phyloP scores from a whole-genome alignment of 1,140 invertebrate species.

The Coboldia fuscipes region DNA sequence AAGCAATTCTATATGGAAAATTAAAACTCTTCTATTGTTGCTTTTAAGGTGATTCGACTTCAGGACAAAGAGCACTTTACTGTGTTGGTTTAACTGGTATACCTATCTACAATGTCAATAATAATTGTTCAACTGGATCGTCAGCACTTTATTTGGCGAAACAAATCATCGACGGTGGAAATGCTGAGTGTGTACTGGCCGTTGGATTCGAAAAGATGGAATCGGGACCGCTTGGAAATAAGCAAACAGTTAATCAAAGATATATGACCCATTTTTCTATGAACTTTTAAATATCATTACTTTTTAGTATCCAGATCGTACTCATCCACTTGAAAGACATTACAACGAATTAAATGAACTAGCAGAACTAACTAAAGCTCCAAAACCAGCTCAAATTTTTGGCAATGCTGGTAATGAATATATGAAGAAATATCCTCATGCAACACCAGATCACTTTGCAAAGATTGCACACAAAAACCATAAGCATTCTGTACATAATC shows the following conservation, averaged over 20 bases:
- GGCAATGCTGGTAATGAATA: conserved; percentile 92
- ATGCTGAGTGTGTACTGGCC: conserved; percentile 71
- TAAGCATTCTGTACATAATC: conserved; percentile 89
- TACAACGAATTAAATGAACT: conserved; percentile 66
- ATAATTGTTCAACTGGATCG: conserved; percentile 93
- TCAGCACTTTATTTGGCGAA: conserved; percentile 78
- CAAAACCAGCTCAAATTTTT: conserved; percentile 88
- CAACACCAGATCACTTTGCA: conserved; percentile 78
- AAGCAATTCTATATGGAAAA: neutral
- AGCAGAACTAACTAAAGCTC: conserved; percentile 52
- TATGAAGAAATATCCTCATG: conserved; percentile 52
- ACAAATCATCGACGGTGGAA: conserved; percentile 70
- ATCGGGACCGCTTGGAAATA: conserved; percentile 49
- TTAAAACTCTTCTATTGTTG: neutral
- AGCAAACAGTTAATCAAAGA: neutral
- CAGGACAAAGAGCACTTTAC: conserved; percentile 87
- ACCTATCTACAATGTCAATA: conserved; percentile 96
- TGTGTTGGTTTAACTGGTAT: conserved; percentile 91
- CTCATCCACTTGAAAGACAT: conserved; percentile 87
- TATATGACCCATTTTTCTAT: neutral
- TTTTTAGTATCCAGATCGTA: conserved; percentile 60
- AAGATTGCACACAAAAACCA: conserved; percentile 98
- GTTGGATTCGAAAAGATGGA: conserved; percentile 98
- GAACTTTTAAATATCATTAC: neutral
- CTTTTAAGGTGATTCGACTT: conserved; percentile 67